A percentile compares a stretch with the other conserved stretches of the same genome.
Evolutionary conservation across 1,140 invertebrate species (phyloP).

Genomic region (Zaprionus tsacasi): DNA sequence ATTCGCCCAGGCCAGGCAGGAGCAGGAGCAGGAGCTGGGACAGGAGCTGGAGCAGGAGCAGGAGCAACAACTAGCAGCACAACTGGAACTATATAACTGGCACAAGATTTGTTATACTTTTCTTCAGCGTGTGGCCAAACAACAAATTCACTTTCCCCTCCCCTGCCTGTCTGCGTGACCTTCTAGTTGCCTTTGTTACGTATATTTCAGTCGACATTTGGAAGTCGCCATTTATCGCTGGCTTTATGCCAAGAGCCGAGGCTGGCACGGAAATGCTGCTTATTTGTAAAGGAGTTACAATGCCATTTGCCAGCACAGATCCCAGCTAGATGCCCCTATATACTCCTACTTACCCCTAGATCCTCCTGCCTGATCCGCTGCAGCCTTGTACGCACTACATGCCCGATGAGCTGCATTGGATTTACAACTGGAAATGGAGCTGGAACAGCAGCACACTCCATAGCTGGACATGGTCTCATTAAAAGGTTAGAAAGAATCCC

Average conservation of each 20-base stretch:
- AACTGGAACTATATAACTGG: constrained; percentile 47
- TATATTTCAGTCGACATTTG: constrained; percentile 75
- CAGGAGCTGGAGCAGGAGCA: no score
- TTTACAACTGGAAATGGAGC: background rate
- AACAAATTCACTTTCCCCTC: background rate
- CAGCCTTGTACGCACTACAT: constrained; percentile 5
- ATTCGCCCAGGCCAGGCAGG: constrained; percentile 50
- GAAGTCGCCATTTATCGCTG: constrained; percentile 77
- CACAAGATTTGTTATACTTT: constrained; percentile 70
- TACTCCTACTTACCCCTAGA: constrained; percentile 14
- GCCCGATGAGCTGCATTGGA: constrained; percentile 51
- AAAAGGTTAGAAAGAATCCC: background rate
- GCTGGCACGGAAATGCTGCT: constrained; percentile 62
- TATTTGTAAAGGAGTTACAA: constrained; percentile 66
- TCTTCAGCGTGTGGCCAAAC: constrained; percentile 35
- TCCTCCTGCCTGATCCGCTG: background rate
- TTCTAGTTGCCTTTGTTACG: constrained; percentile 55
- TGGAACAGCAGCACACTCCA: constrained; percentile 8
- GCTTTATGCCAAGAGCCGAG: constrained; percentile 70
- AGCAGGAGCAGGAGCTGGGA: no score
- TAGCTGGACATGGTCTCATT: constrained; percentile 34
- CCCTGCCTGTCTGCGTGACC: constrained; percentile 39
- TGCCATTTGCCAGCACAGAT: constrained; percentile 32
- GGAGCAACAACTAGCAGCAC: constrained; percentile 22
- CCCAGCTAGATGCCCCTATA: background rate